A percentile compares a stretch with the other conserved stretches of the same genome.
These are phyloP conservation scores for Podarcis raffonei DNA, from an alignment of 2,113 vertebrate species.

Conservation along the genomic window DNA sequence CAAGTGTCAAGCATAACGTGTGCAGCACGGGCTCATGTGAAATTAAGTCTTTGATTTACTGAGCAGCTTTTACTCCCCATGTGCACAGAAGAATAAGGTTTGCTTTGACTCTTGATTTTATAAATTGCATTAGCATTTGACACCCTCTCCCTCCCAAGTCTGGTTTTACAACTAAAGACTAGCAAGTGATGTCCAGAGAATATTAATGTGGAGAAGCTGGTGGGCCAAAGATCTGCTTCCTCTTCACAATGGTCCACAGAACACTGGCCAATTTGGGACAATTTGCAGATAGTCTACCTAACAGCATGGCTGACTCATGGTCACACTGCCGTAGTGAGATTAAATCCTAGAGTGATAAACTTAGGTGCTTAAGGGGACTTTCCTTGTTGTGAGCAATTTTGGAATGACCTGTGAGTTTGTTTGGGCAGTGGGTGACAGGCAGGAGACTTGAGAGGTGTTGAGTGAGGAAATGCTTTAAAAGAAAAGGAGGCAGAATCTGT, in stretches of 20 bases:
- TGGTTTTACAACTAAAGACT: constrained; percentile 31
- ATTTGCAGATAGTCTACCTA: too few species aligned
- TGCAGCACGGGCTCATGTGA: constrained; percentile 48
- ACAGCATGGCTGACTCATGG: too few species aligned
- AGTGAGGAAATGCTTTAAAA: too few species aligned
- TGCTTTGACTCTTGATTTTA: constrained; percentile 66
- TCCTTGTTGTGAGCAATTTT: too few species aligned
- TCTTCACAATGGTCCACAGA: not conserved
- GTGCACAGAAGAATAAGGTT: constrained; percentile 62
- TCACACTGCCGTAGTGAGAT: too few species aligned
- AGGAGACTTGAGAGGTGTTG: too few species aligned
- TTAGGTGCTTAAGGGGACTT: too few species aligned
- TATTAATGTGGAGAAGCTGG: constrained; percentile 17
- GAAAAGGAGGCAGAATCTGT: too few species aligned
- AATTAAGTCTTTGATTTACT: constrained; percentile 72
- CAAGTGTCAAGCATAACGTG: constrained; percentile 50
- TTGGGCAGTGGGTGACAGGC: too few species aligned
- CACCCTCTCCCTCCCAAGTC: constrained; percentile 28
- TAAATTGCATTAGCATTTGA: constrained; percentile 55
- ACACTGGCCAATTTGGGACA: too few species aligned
- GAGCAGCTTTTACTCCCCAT: constrained; percentile 60
- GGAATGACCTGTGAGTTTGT: too few species aligned
- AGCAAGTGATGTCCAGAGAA: constrained; percentile 29
- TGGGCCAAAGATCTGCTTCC: not conserved
- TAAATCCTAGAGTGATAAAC: too few species aligned